Base-by-base conservation (phyloP, 1,140 invertebrate species). In the Camponotus floridanus region DNA sequence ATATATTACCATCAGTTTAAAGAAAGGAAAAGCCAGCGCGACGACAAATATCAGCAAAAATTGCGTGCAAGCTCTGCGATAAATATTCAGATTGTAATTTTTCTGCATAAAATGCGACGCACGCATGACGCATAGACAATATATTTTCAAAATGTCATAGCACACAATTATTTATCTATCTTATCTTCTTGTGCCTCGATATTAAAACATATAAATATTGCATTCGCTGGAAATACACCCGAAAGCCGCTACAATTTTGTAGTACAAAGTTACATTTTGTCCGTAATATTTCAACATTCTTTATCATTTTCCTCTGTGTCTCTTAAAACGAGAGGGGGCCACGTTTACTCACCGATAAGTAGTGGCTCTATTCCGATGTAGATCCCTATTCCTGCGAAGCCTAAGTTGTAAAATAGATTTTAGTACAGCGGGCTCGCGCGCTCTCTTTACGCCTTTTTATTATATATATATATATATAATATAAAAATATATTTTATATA, bases 381-480 rank as follows among this genome's bases (percentile, higher is more conserved):
- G 68, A 80, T 55, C n/a, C 31, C 68, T n/a, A 8, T 42, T 18
- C 65, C 65, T 73, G 39, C 61, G 73, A 70, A 78, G 65, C 78
- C 85, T 79, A 71, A 51, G 80, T 88, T 78, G 85, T 86, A 86
- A 86, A 86, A 86, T 84, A 86, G 81, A 76, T 86, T 59, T 78
- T 84, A 70, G 83, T 70, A 85, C 86, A 86, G 68, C 59, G 70
- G 74, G 83, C 85, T 86, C 68, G 84, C 61, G 70, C 36, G 59
- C 70, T 51, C 48, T 51, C 15, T 48, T 70, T 83, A 26, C n/a
- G 55, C 36, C 55, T 73, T 26, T 61, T 81, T 57, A 55, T 33
- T 36, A 59, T 79, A 51, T 51, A 51, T 18, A 48, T 48, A 48
- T 0, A 48, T 4, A 48, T 45, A 45, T 9, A 11, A 48, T 13